Conservation (phyloP, 2,113 vertebrate genomes). For the Ailuropoda melanoleuca region DNA sequence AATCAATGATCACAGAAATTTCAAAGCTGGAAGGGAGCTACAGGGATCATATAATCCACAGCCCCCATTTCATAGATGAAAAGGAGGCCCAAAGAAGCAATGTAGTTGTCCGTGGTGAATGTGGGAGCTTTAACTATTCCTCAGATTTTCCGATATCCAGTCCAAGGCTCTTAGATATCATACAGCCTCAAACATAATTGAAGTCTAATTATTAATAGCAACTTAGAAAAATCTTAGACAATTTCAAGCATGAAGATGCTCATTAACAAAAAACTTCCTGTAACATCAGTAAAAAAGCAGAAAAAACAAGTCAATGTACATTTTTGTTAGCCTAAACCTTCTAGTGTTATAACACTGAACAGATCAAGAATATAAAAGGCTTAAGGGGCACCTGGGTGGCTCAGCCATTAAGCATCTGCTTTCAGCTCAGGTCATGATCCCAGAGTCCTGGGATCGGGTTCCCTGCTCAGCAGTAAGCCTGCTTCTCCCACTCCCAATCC, state of each 20-base stretch:
- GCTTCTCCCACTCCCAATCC: no score
- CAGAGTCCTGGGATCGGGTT: no score
- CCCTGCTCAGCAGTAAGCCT: no score
- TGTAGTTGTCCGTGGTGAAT: background rate
- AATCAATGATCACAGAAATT: background rate
- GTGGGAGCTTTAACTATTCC: background rate
- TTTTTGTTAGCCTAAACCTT: background rate
- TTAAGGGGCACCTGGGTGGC: background rate
- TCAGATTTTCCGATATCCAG: background rate
- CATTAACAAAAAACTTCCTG: background rate
- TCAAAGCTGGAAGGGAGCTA: background rate
- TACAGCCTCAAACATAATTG: background rate
- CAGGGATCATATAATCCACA: background rate
- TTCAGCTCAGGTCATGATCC: no score
- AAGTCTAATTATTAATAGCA: background rate
- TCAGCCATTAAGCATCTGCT: no score
- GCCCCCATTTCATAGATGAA: background rate
- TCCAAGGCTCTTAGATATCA: background rate
- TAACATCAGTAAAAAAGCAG: background rate
- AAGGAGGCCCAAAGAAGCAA: background rate
- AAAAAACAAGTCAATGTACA: background rate
- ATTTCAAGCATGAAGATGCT: background rate
- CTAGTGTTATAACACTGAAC: background rate
- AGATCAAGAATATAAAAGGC: background rate
- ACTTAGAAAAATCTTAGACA: conserved; percentile 11